phyloP scores from a whole-genome alignment of 1,140 invertebrate genomes.

The Triops cancriformis region DNA sequence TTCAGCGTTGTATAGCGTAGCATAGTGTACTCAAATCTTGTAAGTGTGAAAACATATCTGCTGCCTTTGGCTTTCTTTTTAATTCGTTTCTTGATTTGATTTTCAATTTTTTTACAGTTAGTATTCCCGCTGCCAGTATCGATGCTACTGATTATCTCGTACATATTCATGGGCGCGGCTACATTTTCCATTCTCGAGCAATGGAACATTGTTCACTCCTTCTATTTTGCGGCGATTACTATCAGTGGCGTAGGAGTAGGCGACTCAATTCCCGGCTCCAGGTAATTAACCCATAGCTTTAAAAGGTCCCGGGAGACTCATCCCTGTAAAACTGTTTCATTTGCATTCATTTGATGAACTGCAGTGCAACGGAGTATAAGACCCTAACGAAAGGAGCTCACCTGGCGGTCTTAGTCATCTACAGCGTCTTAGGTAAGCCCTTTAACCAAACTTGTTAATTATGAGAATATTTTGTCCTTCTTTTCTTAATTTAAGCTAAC shows the following conservation, averaged over 20 bases:
- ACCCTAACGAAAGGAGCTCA: not conserved
- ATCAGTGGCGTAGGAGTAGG: not conserved
- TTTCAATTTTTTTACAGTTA: not conserved
- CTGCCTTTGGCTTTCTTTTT: too few relatives aligned
- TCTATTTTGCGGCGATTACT: not conserved
- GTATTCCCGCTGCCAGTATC: not conserved
- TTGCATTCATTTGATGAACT: not conserved
- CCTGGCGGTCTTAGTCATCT: not conserved
- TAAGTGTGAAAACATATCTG: too few relatives aligned
- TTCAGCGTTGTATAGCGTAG: too few relatives aligned
- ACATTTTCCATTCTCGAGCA: not conserved
- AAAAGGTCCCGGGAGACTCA: not conserved
- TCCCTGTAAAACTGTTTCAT: not conserved
- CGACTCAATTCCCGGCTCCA: not conserved
- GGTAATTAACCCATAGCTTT: not conserved
- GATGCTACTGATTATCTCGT: not conserved
- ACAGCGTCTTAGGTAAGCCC: not conserved
- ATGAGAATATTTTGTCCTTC: not conserved
- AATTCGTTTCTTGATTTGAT: not conserved
- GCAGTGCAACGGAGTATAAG: not conserved
- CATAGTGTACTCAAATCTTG: too few relatives aligned
- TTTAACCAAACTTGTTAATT: not conserved
- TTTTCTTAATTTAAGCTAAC: too few relatives aligned
- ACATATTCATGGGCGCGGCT: not conserved
- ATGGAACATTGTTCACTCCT: not conserved